Percentiles rank a stretch among this genome's conserved stretches.
Conservation (phyloP, 2,113 vertebrate genomes). For the Mus spicilegus region DNA sequence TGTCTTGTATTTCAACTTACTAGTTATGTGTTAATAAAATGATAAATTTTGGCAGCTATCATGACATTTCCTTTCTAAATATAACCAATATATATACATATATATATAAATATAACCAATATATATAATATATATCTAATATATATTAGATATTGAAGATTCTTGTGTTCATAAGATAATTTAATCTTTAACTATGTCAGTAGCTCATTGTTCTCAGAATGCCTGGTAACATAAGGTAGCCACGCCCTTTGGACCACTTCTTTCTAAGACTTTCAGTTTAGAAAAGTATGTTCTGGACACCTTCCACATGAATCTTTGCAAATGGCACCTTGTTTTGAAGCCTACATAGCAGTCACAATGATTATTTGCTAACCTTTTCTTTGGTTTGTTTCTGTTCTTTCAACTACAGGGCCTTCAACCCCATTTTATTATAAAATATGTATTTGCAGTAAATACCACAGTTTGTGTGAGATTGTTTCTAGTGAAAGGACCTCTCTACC, state of each 20-base stretch:
- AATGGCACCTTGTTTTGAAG: constrained; percentile 31
- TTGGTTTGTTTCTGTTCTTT: background rate
- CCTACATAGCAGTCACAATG: background rate
- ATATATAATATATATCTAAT: background rate
- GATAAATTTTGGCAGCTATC: background rate
- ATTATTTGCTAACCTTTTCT: constrained; percentile 30
- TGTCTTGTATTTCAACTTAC: background rate
- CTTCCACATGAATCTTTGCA: background rate
- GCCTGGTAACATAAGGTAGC: background rate
- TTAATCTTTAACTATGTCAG: background rate
- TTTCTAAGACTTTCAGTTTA: constrained; percentile 45
- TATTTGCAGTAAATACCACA: background rate
- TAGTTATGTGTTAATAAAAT: background rate
- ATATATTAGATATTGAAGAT: background rate
- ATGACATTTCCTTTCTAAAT: background rate
- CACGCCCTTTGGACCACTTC: background rate
- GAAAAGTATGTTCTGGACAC: constrained; percentile 24
- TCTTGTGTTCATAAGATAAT: background rate
- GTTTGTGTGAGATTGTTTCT: background rate
- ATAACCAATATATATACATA: background rate
- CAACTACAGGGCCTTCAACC: background rate
- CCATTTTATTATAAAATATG: background rate
- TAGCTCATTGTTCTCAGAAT: background rate
- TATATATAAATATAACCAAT: background rate
- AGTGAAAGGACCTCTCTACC: background rate